phyloP scores from a whole-genome alignment of 1,140 invertebrate genomes.

The Vanessa tameamea region DNA sequence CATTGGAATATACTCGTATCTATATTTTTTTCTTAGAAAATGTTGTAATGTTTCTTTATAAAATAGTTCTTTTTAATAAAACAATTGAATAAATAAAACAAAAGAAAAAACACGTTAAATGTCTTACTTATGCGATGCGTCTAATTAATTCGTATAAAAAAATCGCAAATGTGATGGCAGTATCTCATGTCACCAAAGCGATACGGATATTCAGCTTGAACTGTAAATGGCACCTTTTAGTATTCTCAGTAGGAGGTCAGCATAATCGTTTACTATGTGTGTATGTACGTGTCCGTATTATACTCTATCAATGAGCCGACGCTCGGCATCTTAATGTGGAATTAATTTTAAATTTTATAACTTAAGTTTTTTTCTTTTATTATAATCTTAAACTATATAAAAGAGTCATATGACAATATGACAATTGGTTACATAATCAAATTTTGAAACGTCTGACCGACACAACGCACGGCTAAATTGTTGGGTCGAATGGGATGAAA shows the following conservation, averaged over 20 bases:
- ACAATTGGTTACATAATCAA: too few species aligned
- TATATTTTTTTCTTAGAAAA: too few species aligned
- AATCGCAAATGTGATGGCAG: neutral
- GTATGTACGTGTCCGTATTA: conserved; percentile 13
- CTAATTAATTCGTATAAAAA: neutral
- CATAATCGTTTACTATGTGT: conserved; percentile 19
- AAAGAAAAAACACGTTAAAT: too few species aligned
- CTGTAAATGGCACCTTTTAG: conserved; percentile 29
- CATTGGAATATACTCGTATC: too few species aligned
- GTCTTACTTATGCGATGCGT: neutral
- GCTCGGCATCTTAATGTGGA: conserved; percentile 29
- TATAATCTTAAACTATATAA: neutral
- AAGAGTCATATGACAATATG: too few species aligned
- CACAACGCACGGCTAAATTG: too few species aligned
- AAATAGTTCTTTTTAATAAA: too few species aligned
- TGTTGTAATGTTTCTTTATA: too few species aligned
- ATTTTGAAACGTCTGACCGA: too few species aligned
- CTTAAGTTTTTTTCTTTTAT: neutral
- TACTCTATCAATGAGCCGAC: conserved; percentile 21
- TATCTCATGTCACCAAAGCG: neutral
- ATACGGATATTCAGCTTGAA: conserved; percentile 27
- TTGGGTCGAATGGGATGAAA: too few species aligned
- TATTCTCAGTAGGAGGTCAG: conserved; percentile 31
- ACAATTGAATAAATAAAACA: too few species aligned
- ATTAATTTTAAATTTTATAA: conserved; percentile 30